Evolutionary conservation across 2,888 invertebrate genomes (phyloP), one percentile per base, ranked within the genome.

Genomic region (Temnothorax ravouxi): DNA sequence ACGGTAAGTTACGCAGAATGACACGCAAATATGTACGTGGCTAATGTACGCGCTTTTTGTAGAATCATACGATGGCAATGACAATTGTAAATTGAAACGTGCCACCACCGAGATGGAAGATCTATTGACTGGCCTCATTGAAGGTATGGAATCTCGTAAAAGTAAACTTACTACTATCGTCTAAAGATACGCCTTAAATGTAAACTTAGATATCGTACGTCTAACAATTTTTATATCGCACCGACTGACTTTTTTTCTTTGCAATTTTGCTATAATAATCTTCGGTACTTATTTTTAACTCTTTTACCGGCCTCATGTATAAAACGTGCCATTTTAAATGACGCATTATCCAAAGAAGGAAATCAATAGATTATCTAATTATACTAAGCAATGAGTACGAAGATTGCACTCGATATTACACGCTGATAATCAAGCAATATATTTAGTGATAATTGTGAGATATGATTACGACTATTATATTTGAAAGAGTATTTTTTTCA

Each of bases 71-170:
- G 93, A 92, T 59, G 92, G 92, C 38, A 92, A 92, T 84, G 97
- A 97, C 93, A 97, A 97, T 93, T 96, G 96, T 0, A 96, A 97
- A 91, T 94, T 97, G 3, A 96, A 97, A 69, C 96, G 96, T 90
- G 97, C 97, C 0, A 97, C 97, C 0, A 96, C 96, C 44, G 97
- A 97, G 93, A 97, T 97, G 95, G 97, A 97, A 93, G 97, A 96
- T 9, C 95, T 97, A 84, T 95, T 97, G 21, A 96, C 97, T 0
- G 96, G 96, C 0, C 95, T 97, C 44, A 97, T 97, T 74, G 96
- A 97, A 67, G 97, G 96, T 41, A 97, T 97, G 38, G 97, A 97
- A 91, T 94, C 94, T 56, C 93, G 94, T 21, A 94, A 93, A 86
- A 93, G 91, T 86, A 94, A 94, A 88, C 91, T 94, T 41, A 93